These are phyloP conservation scores for Melanotaenia trifasciata DNA, from an alignment of 2,797 vertebrate genomes.

Conservation along the genomic window DNA sequence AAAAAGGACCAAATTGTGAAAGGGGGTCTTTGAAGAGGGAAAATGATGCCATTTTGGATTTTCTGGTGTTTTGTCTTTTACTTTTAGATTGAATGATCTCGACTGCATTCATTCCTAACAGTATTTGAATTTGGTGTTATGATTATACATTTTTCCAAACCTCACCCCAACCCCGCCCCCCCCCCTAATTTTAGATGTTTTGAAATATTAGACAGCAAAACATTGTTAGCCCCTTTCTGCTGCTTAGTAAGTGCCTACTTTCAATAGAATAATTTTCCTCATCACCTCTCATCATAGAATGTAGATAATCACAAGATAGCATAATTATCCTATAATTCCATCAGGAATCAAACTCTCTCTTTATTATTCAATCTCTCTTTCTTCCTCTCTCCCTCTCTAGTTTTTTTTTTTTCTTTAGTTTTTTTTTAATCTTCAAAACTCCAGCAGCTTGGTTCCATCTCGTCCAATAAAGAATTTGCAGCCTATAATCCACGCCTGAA, in stretches of 20 bases:
- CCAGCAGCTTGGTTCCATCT: slow-evolving; percentile 96
- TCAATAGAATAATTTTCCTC: slow-evolving; percentile 86
- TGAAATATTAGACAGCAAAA: slow-evolving; percentile 76
- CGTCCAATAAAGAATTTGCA: slow-evolving; percentile 98
- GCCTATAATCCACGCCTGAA: slow-evolving; percentile 97
- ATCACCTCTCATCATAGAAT: slow-evolving; percentile 92
- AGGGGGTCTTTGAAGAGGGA: slow-evolving; percentile 35
- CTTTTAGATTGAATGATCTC: slow-evolving; percentile 49
- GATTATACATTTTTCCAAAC: slow-evolving; percentile 54
- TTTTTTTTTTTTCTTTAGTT: slow-evolving; percentile 15
- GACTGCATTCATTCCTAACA: slow-evolving; percentile 26
- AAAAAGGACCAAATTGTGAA: slow-evolving; percentile 42
- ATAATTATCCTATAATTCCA: slow-evolving; percentile 99
- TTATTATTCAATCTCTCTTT: slow-evolving; percentile 94
- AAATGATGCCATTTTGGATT: slow-evolving; percentile 42
- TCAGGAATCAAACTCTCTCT: slow-evolving; percentile 94
- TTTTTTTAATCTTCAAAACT: slow-evolving; percentile 91
- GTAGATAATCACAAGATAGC: slow-evolving; percentile 96
- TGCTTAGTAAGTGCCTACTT: slow-evolving; percentile 86
- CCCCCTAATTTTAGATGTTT: slow-evolving; percentile 57
- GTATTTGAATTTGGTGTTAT: slow-evolving; percentile 53
- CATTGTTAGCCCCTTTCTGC: slow-evolving; percentile 81
- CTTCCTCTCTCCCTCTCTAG: slow-evolving; percentile 38
- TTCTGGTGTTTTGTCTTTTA: slow-evolving; percentile 25
- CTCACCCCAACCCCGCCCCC: slow-evolving; percentile 57